phyloP scores from a whole-genome alignment of 2,113 vertebrate genomes.

The Tylochromis polylepis region DNA sequence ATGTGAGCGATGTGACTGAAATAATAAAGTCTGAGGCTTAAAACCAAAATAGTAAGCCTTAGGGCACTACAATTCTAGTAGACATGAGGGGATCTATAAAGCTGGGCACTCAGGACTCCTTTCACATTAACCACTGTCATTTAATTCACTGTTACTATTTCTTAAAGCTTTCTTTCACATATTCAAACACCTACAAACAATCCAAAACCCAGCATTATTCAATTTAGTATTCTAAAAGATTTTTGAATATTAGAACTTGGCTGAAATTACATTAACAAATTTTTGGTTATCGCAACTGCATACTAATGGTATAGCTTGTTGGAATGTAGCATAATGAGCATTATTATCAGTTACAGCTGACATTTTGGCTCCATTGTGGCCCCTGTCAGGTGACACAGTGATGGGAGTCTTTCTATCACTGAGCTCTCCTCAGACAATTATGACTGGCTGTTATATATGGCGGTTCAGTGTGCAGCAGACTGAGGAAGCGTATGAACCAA shows the following conservation, averaged over 20 bases:
- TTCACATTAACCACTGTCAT: background rate
- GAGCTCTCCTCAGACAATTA: background rate
- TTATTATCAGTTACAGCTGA: background rate
- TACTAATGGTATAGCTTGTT: background rate
- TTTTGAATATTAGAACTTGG: background rate
- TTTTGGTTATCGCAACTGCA: background rate
- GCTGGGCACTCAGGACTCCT: background rate
- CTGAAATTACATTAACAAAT: background rate
- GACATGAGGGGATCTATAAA: background rate
- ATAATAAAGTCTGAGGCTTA: background rate
- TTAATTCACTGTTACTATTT: background rate
- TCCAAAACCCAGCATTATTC: background rate
- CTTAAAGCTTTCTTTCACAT: background rate
- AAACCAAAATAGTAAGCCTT: background rate
- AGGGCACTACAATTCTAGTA: rapidly evolving
- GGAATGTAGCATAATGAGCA: background rate
- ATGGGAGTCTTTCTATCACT: background rate
- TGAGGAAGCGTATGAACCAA: conserved; percentile 14
- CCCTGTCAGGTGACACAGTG: background rate
- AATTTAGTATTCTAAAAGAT: background rate
- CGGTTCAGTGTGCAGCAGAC: background rate
- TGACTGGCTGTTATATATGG: background rate
- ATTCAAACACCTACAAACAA: background rate
- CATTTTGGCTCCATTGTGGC: background rate
- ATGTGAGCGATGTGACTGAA: background rate